A percentile compares a stretch with the other conserved stretches of the same genome.
These are phyloP conservation scores for Pyrrhosoma nymphula DNA, from an alignment of 2,888 invertebrate species.

Conservation along the genomic window DNA sequence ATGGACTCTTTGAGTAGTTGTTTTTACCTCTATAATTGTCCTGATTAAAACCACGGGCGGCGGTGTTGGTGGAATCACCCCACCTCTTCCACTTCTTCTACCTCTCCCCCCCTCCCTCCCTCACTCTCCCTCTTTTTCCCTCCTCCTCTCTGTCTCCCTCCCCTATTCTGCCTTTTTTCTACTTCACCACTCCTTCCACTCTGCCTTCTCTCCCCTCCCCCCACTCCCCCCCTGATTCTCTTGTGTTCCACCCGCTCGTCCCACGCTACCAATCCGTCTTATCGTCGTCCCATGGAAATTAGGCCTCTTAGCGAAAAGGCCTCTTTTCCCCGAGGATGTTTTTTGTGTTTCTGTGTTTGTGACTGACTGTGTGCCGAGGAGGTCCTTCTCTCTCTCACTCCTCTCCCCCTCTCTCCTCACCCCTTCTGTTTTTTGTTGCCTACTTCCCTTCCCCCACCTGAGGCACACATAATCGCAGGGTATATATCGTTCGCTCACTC, in stretches of 20 bases:
- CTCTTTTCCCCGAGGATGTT: neutral
- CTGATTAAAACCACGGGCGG: conserved; percentile 32
- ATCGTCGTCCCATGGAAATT: conserved; percentile 28
- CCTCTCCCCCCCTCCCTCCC: neutral
- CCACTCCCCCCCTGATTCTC: no score
- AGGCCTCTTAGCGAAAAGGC: conserved; percentile 4
- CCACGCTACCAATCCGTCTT: neutral
- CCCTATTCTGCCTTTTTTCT: neutral
- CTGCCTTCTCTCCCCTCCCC: neutral
- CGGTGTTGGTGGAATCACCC: neutral
- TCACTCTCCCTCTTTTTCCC: neutral
- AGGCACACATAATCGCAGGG: neutral
- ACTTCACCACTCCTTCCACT: neutral
- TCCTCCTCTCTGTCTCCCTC: neutral
- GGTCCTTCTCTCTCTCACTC: no score
- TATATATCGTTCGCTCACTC: neutral
- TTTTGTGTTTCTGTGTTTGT: neutral
- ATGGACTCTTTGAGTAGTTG: conserved; percentile 49
- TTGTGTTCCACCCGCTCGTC: no score
- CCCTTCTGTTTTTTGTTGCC: neutral
- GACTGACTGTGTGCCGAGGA: no score
- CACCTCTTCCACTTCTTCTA: neutral
- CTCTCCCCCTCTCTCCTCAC: neutral
- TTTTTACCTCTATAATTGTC: conserved; percentile 56
- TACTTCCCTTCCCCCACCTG: neutral